phyloP scores from a whole-genome alignment of 1,140 invertebrate genomes.

The Agrilus planipennis region DNA sequence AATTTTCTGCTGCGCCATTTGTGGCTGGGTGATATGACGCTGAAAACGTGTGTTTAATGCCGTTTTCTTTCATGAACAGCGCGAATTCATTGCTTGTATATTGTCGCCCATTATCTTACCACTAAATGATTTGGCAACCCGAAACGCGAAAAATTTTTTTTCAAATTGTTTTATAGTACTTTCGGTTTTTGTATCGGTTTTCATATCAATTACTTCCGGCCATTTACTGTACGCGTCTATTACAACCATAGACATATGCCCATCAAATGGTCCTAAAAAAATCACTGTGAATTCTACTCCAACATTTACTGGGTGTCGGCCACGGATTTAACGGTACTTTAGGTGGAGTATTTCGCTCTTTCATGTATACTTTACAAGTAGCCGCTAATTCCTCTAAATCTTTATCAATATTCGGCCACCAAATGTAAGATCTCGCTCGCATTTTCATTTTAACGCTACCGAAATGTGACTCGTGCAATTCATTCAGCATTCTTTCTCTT shows the following conservation, averaged over 20 bases:
- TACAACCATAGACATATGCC: conserved; percentile 18
- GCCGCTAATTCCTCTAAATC: conserved; percentile 14
- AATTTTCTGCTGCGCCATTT: conserved; percentile 32
- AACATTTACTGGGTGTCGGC: conserved; percentile 24
- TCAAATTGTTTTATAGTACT: conserved; percentile 13
- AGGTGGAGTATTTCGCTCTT: neutral
- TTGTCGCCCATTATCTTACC: conserved; percentile 27
- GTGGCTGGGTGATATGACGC: conserved; percentile 28
- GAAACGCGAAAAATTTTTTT: conserved; percentile 28
- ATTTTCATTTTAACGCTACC: conserved; percentile 26
- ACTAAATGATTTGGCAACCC: conserved; percentile 25
- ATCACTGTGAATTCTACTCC: conserved; percentile 36
- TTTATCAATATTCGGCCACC: conserved; percentile 16
- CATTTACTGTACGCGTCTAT: conserved; percentile 31
- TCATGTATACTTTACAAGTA: conserved; percentile 9
- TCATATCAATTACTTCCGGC: too few species aligned
- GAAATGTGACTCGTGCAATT: conserved; percentile 25
- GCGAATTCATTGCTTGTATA: conserved; percentile 25
- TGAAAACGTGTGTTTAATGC: conserved; percentile 24
- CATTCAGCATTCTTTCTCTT: conserved; percentile 15
- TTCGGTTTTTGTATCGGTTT: neutral
- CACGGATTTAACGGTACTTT: conserved; percentile 2
- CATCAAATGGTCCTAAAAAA: conserved; percentile 32
- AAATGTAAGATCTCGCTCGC: conserved; percentile 21
- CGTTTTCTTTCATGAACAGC: conserved; percentile 21